Base-by-base conservation (phyloP, 2,888 invertebrate genomes). In the Thymelicus acteon region DNA sequence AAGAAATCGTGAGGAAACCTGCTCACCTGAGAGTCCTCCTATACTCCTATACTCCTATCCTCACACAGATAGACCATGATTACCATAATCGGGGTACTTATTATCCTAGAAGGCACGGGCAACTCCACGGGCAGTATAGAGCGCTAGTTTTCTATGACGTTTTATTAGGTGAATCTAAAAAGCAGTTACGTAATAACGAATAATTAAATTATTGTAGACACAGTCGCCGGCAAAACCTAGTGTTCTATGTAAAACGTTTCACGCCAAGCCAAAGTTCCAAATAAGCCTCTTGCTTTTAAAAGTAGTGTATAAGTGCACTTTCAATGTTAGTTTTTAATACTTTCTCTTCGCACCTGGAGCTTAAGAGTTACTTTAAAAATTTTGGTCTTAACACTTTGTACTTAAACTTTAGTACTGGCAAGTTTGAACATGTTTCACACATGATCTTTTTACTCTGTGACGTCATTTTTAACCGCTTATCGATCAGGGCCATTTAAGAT, bases 311-410 rank as follows among this genome's bases (percentile, higher is more conserved):
- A 54, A 57, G 57, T 57, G 57, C 31, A 57, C 57, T 54, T 40
- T 52, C 13, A 65, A 40, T 65, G 64, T 54, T 65, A 65, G 64
- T 65, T 65, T 65, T 65, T 65, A 65, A 65, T 37, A 57, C 37
- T 57, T 57, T 31, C 54, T 54, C 40, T 65, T 65, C 64, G 40
- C 54, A 54, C 54, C 64, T 65, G 40, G 37, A 40, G 52, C 44
- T 44, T 65, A 65, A 57, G 39, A 57, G 57, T 24, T 54, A 54
- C 54, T 54, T 54, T 19, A 24, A 12, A 54, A 54, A 4, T 19
- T 54, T 54, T 3, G 24, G 6, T 10, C 52, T 54, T 54, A 54
- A 8, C 37, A 52, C 52, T 49, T 15, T 6, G 49, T 49, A 57
- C 57, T 57, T 57, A 13, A 44, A 57, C 31, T 57, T 44, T 44